Base-by-base conservation (phyloP, 2,797 vertebrate genomes). In the Smutsia gigantea region DNA sequence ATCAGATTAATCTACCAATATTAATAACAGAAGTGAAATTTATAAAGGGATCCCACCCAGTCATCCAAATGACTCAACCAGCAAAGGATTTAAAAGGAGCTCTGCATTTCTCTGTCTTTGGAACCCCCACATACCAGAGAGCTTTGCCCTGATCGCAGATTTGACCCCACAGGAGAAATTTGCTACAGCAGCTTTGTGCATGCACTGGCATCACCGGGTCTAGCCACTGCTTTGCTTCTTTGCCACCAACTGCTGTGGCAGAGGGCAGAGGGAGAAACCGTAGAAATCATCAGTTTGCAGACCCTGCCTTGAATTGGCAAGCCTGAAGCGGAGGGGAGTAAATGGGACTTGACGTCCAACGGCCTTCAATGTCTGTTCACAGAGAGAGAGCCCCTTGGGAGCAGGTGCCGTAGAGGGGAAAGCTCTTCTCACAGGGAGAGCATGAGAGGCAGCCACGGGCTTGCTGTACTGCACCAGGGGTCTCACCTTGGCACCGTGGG, bases 151-250 rank as follows among this genome's bases (percentile, higher is more conserved):
- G 88, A 92, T 97, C 97, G 95, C 96, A 96, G 90, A 98, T 96
- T 91, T 97, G 96, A 57, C 95, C 96, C 51, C 51, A 49, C 93
- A 96, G 97, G 96, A 97, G 97, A 94, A 93, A 95, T 81, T 98
- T 98, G 97, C 97, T 97, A 90, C 98, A 98, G 97, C 93, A 81
- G 86, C 95, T 97, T 98, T 97, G 97, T 37, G 42, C 89, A 94
- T 95, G 91, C 96, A 74, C 96, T 97, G 97, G 98, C 96, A 90
- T 98, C 98, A 97, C 94, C 87, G 92, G 95, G 96, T 96, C 98
- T 98, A 96, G 97, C 92, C 97, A 97, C 97, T 98, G 97, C 98
- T 98, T 98, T 97, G 97, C 96, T 98, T 98, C 98, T 98, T 98
- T 98, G 97, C 97, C 97, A 98, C 96, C 97, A 98, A 98, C 97